Evolutionary conservation across 2,888 invertebrate species (phyloP), one percentile per base, ranked within the genome.

Genomic region (Sussaba pulchella): DNA sequence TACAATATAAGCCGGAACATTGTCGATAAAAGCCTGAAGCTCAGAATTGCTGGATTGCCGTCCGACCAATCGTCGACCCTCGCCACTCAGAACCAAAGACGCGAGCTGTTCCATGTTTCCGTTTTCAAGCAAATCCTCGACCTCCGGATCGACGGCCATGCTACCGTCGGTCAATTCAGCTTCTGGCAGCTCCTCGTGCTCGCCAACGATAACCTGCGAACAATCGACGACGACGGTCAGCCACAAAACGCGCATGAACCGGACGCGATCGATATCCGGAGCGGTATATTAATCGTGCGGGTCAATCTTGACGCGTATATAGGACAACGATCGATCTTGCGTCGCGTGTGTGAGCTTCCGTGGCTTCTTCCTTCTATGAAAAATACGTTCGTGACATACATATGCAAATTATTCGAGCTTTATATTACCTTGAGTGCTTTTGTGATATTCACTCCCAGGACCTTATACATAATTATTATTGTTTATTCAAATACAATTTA

Each of bases 41-140:
- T 98, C 97, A 4, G 95, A 94, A 92, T 97, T 96, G 81, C 94
- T 93, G 74, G 96, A 95, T 87, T 94, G 93, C 86, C 95, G 94
- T 75, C 96, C 95, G 87, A 96, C 92, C 87, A 97, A 93, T 92
- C 95, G 94, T 83, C 96, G 93, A 0, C 98, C 98, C 89, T 98
- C 96, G 2, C 98, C 98, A 86, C 96, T 97, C 21, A 99, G 93
- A 12, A 99, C 98, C 87, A 98, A 93, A 67, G 96, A 95, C 26
- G 98, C 98, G 88, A 99, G 93, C 93, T 97, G 96, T 90, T 98
- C 98, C 95, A 98, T 96, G 89, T 97, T 97, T 8, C 97, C 96
- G 83, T 94, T 93, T 86, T 95, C 94, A 67, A 97, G 94, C 84
- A 96, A 93, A 83, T 94, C 93, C 73, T 94, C 93, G 47, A 96